Evolutionary conservation across 2,113 vertebrate species (phyloP), one percentile per base, ranked within the genome.

Genomic region (Arizona elegans): DNA sequence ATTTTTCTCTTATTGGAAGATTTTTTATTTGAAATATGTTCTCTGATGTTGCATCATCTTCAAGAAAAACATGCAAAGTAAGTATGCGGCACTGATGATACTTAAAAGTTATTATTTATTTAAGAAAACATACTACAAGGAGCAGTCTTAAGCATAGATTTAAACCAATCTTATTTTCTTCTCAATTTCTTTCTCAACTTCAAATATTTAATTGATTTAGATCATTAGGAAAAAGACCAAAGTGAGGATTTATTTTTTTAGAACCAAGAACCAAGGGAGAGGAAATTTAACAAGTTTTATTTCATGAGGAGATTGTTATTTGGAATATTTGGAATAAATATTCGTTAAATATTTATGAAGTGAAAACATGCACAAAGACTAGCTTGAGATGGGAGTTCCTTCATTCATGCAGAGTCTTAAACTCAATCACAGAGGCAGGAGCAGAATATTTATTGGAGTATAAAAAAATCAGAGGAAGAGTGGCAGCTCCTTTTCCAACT

Each of bases 41-140:
- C 53, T 89, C 53, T 89, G 13, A 26, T 50, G 65, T 85, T 89
- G 65, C 87, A 89, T 89, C 92, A 92, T 92, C 56, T 86, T 89
- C 23, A 89, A 54, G 53, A 70, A 92, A 85, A 85, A 21, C 26
- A 56, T 89, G 38, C 56, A 92, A 86, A 52, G 43, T 29, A 75
- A 89, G 29, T 92, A 86, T 52, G 58, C 70, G 59, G 54, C 19
- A 15, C 21, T 50, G 88, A 55, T 10, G 17, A 43, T 52, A 85
- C 50, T 86, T 86, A 50, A 90, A 92, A 59, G 13, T 12, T 52
- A 21, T 58, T 59, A 23, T 43, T 58, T 91, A 58, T 91, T 58
- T 26, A 55, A 85, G 33, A 38, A 54, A 47, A 65, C 13, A 70
- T 53, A 55, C 87, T 5, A 89, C 38, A 65, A 43, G n/a, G 43